phyloP scores from a whole-genome alignment of 2,113 vertebrate genomes.

The Malaclemys terrapin region DNA sequence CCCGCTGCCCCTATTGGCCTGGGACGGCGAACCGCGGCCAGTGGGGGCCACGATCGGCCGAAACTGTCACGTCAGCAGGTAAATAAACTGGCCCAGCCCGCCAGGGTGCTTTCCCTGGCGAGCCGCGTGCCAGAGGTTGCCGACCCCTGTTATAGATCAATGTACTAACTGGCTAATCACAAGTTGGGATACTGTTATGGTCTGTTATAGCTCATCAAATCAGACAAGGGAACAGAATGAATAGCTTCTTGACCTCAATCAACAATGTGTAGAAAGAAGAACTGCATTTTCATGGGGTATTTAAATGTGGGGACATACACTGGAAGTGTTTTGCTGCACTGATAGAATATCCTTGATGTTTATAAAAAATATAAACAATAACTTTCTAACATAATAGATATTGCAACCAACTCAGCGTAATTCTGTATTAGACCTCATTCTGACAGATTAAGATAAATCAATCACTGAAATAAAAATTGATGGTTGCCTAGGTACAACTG shows the following conservation, averaged over 20 bases:
- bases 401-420: background rate
- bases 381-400: background rate
- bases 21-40: no score
- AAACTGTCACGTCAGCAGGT: no score
- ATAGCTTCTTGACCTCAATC: background rate
- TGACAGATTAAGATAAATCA: background rate
- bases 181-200: background rate
- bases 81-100: no score
- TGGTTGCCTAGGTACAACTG: background rate
- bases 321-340: background rate
- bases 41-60: no score
- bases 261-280: background rate
- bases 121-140: no score
- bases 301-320: background rate
- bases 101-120: no score
- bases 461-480: background rate
- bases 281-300: background rate
- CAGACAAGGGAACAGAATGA: background rate
- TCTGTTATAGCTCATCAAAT: background rate
- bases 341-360: background rate
- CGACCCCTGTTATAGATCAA: background rate
- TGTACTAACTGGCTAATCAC: background rate
- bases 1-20: no score
- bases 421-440: background rate
- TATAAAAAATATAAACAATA: background rate